Evolutionary conservation across 30 jellyfish, hydroid and myxozoan genomes (phyloP).

Genomic region (Hydra vulgaris): DNA sequence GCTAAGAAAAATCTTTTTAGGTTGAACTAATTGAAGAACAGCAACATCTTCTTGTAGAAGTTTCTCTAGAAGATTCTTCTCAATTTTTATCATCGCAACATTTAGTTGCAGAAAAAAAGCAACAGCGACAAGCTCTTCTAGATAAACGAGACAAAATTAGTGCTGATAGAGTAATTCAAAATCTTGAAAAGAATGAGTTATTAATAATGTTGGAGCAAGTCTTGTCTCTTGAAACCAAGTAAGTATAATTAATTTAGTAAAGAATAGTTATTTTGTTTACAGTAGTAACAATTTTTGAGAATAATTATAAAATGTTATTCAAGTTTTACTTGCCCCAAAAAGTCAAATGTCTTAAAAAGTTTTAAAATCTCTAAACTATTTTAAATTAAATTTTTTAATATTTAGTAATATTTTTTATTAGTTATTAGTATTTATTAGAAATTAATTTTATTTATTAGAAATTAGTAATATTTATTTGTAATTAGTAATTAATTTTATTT

Average conservation of each 20-base stretch:
- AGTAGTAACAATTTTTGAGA: too few species aligned
- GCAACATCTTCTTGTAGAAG: constrained; percentile 45
- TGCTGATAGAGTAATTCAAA: constrained; percentile 34
- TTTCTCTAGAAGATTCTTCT: not conserved
- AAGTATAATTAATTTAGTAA: not conserved
- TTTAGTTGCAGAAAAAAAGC: constrained; percentile 52
- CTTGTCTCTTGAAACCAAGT: constrained; percentile 44
- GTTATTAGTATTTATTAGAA: too few species aligned
- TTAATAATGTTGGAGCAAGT: constrained; percentile 50
- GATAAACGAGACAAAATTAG: constrained; percentile 38
- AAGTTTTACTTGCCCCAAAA: too few species aligned
- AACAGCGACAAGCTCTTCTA: constrained; percentile 41
- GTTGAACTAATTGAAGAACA: constrained; percentile 78
- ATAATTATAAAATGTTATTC: too few species aligned
- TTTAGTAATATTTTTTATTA: too few species aligned
- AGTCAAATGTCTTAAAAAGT: too few species aligned
- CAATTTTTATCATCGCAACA: constrained; percentile 24
- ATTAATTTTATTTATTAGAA: too few species aligned
- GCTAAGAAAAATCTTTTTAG: constrained; percentile 20
- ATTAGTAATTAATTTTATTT: too few species aligned
- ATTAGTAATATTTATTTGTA: too few species aligned
- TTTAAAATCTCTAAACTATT: too few species aligned
- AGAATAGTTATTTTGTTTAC: not conserved
- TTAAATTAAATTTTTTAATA: too few species aligned
- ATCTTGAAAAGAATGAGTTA: constrained; percentile 44